phyloP scores from a whole-genome alignment of 2,888 invertebrate species.

The Bombylius discolor region DNA sequence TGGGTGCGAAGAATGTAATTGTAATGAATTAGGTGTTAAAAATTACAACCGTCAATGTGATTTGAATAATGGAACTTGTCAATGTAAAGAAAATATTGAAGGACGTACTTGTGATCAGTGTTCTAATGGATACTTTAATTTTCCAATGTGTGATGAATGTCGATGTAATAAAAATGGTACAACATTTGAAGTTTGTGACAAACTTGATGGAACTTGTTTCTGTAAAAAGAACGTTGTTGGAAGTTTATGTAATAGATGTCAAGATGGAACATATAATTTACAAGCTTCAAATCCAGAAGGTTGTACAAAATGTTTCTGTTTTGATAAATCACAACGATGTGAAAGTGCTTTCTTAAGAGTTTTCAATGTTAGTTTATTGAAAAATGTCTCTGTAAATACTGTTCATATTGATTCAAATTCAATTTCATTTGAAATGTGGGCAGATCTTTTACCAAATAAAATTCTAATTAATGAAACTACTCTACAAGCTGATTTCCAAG shows the following conservation, averaged over 20 bases:
- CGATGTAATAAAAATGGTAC: constrained; percentile 74
- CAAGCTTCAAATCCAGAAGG: constrained; percentile 73
- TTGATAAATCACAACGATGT: constrained; percentile 81
- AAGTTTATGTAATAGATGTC: constrained; percentile 70
- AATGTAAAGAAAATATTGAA: constrained; percentile 74
- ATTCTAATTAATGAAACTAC: constrained; percentile 32
- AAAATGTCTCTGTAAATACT: constrained; percentile 23
- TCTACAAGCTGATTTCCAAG: constrained; percentile 29
- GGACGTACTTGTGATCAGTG: constrained; percentile 85
- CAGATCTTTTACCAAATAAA: constrained; percentile 25
- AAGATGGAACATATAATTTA: constrained; percentile 81
- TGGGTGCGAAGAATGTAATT: constrained; percentile 91
- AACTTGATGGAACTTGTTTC: constrained; percentile 50
- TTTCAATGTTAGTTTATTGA: constrained; percentile 33
- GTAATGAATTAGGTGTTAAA: constrained; percentile 70
- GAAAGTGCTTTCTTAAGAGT: constrained; percentile 54
- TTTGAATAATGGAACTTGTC: constrained; percentile 72
- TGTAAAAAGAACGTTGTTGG: constrained; percentile 68
- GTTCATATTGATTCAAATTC: background rate
- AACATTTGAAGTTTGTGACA: constrained; percentile 76
- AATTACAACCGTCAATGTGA: constrained; percentile 74
- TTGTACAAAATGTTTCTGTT: constrained; percentile 95
- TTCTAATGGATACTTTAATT: constrained; percentile 66
- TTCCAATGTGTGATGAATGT: constrained; percentile 79
- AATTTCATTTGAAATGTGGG: constrained; percentile 23